Evolutionary conservation across 1,140 invertebrate genomes (phyloP).

Genomic region (Drepana arcuata): DNA sequence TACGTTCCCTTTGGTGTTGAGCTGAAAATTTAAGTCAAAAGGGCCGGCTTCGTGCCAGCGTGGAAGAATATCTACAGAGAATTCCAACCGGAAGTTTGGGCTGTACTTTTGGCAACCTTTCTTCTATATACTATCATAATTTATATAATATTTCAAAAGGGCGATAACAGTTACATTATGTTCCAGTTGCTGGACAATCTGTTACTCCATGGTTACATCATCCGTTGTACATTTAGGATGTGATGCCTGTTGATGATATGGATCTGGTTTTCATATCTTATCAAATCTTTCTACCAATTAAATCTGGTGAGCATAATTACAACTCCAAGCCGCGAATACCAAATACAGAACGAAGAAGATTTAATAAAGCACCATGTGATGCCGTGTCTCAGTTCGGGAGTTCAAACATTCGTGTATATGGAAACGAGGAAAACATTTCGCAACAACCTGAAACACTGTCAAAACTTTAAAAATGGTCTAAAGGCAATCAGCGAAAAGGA

Average conservation of each 20-base stretch:
- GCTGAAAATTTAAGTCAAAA: slow-evolving; percentile 25
- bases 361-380: slow-evolving; percentile 3
- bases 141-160: too few species aligned
- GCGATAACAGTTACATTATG: too few species aligned
- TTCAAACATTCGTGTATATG: too few species aligned
- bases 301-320: slow-evolving; percentile 14
- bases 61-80: slow-evolving; percentile 33
- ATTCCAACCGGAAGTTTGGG: slow-evolving; percentile 32
- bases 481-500: slow-evolving; percentile 15
- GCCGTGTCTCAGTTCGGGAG: too few species aligned
- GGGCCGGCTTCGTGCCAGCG: slow-evolving; percentile 11
- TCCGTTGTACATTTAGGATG: too few species aligned
- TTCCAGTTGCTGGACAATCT: slow-evolving; percentile 11
- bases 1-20: slow-evolving; percentile 27
- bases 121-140: too few species aligned
- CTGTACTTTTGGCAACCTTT: too few species aligned
- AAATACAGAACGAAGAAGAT: slow-evolving; percentile 14
- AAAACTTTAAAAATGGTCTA: slow-evolving; percentile 27
- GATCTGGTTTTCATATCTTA: slow-evolving; percentile 17
- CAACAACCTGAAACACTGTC: too few species aligned
- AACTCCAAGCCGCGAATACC: slow-evolving; percentile 8
- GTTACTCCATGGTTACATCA: too few species aligned
- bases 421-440: too few species aligned
- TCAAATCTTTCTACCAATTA: slow-evolving; percentile 14
- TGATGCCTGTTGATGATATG: slow-evolving; percentile 29